Conservation (phyloP, 2,888 invertebrate species). For the Eupithecia dodoneata region DNA sequence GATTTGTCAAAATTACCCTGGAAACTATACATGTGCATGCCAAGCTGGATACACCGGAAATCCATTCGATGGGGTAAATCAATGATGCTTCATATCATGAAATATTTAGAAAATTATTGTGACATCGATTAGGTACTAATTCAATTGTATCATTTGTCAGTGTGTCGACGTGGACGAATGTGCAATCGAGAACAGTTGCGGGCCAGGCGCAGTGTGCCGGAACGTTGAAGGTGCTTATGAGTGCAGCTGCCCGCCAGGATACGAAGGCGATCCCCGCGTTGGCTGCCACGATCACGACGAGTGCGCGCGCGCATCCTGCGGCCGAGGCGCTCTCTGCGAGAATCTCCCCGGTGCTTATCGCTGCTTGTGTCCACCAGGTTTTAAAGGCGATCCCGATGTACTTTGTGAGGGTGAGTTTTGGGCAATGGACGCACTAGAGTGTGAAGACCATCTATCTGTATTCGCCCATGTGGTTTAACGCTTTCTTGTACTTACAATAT, state of each 20-base stretch:
- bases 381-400: slow-evolving; percentile 89
- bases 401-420: slow-evolving; percentile 88
- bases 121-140: not conserved
- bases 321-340: slow-evolving; percentile 90
- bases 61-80: slow-evolving; percentile 84
- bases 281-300: slow-evolving; percentile 91
- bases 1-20: slow-evolving; percentile 91
- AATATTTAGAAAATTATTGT: not conserved
- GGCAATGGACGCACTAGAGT: slow-evolving; percentile 44
- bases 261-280: slow-evolving; percentile 90
- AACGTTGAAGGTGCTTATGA: slow-evolving; percentile 92
- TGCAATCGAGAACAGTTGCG: slow-evolving; percentile 88
- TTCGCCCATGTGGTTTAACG: slow-evolving; percentile 72
- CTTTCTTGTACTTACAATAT: slow-evolving; percentile 64
- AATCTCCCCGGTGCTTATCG: slow-evolving; percentile 91
- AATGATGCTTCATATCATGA: not conserved
- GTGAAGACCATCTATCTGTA: slow-evolving; percentile 55
- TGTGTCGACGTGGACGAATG: slow-evolving; percentile 95
- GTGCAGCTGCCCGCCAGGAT: slow-evolving; percentile 93
- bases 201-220: slow-evolving; percentile 90
- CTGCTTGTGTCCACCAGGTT: slow-evolving; percentile 93
- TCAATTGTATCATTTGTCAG: slow-evolving; percentile 62
- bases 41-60: slow-evolving; percentile 93
- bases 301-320: slow-evolving; percentile 90
- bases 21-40: slow-evolving; percentile 95